Base-by-base conservation (phyloP, 2,888 invertebrate genomes). In the Zeuzera pyrina region DNA sequence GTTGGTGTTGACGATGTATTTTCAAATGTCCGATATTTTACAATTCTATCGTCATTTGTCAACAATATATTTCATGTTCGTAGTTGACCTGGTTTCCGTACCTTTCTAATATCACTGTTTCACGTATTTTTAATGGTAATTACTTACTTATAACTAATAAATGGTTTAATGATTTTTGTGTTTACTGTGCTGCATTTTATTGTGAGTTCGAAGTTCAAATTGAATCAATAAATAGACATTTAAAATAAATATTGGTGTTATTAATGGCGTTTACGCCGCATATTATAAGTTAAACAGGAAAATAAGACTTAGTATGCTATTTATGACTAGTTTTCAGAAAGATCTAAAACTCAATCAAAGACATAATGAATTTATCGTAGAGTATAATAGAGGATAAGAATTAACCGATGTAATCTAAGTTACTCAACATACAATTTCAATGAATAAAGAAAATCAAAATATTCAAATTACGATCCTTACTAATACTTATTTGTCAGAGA, bases 181-280 rank as follows among this genome's bases (percentile, higher is more conserved):
- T 78, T 81, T 66, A 68, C 73, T 74, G 70, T 79, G 78, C 81
- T 81, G 77, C 81, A 79, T 81, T 79, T 81, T 70, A 81, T 77
- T 81, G 81, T 81, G 79, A 81, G 79, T 81, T 81, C 74, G 64
- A 81, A 79, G 81, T 81, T 83, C 81, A 83, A 81, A 81, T 79
- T 81, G 79, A 81, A 79, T 83, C 78, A 81, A 81, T 83, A 83
- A 83, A 83, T 81, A 81, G 81, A 74, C 64, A 78, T 70, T 60
- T 65, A 71, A 72, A 73, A 60, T 46, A 71, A 73, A 61, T 46
- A 78, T 72, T 64, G 46, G 70, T 66, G 68, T 78, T 83, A 8
- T 81, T 66, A 78, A 51, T 76, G 54, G 72, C 59, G 23, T 5
- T 31, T 10, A 10, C 31, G 46, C 47, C 41, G 35, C 30, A 26